phyloP scores from a whole-genome alignment of 2,888 invertebrate species.

The Xestia xanthographa region DNA sequence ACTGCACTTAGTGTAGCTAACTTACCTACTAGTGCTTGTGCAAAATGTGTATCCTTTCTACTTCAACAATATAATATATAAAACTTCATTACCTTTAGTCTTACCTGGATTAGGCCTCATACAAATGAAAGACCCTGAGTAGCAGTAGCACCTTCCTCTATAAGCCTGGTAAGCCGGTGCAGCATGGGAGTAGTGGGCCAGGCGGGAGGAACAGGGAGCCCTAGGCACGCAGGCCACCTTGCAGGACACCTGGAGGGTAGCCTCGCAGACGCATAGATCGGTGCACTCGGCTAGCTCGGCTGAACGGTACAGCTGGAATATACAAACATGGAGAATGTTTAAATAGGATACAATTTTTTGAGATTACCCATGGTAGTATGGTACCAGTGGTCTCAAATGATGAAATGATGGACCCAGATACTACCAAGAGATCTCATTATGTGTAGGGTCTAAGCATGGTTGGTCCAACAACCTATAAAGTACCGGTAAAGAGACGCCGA shows the following conservation, averaged over 20 bases:
- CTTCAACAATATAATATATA: slow-evolving; percentile 17
- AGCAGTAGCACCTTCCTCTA: slow-evolving; percentile 96
- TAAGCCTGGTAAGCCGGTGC: slow-evolving; percentile 97
- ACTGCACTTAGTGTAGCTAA: not conserved
- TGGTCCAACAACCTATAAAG: not conserved
- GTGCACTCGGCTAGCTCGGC: slow-evolving; percentile 96
- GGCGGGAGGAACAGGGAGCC: slow-evolving; percentile 96
- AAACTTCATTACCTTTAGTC: slow-evolving; percentile 46
- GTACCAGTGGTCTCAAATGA: not conserved
- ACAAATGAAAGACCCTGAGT: slow-evolving; percentile 97
- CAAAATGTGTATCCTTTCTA: slow-evolving; percentile 1
- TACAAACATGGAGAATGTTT: slow-evolving; percentile 23
- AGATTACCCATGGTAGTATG: no score
- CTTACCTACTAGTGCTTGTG: not conserved
- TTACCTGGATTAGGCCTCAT: slow-evolving; percentile 94
- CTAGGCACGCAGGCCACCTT: slow-evolving; percentile 97
- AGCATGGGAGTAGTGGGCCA: slow-evolving; percentile 97
- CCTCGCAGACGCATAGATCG: slow-evolving; percentile 96
- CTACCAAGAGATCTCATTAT: no score
- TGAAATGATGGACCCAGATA: not conserved
- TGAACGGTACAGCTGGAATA: slow-evolving; percentile 93
- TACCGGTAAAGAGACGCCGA: not conserved
- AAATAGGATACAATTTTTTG: not conserved
- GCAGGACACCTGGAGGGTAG: slow-evolving; percentile 94
- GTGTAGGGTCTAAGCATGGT: not conserved